phyloP scores from a whole-genome alignment of 2,797 vertebrate genomes.

The Parotocinclus haroldoi region DNA sequence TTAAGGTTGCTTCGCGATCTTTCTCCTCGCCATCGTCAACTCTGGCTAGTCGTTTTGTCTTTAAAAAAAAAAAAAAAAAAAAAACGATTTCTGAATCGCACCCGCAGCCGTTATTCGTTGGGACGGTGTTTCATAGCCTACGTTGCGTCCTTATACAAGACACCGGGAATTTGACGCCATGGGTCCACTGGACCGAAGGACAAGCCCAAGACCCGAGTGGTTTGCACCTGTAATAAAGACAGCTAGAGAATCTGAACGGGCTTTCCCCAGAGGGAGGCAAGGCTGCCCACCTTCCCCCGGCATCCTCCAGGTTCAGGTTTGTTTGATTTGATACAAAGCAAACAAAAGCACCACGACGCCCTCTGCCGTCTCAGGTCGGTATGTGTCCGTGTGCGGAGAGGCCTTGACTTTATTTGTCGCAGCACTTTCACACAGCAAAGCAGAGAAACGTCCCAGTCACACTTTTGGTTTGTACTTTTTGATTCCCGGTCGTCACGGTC shows the following conservation, averaged over 20 bases:
- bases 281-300: conserved; percentile 21
- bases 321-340: conserved; percentile 38
- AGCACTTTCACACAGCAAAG: conserved; percentile 49
- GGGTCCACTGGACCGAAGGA: conserved; percentile 23
- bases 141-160: not conserved
- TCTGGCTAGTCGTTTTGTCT: too few relatives aligned
- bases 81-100: too few relatives aligned
- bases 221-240: not conserved
- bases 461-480: conserved; percentile 7
- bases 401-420: not conserved
- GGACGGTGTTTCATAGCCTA: not conserved
- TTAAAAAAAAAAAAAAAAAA: too few relatives aligned
- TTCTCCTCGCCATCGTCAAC: too few relatives aligned
- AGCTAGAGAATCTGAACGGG: too few relatives aligned
- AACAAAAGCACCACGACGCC: conserved; percentile 33
- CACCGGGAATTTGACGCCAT: not conserved
- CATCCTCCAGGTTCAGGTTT: conserved; percentile 53
- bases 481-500: too few relatives aligned
- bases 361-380: conserved; percentile 49
- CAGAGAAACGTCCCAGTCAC: conserved; percentile 25
- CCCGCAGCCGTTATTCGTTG: too few relatives aligned
- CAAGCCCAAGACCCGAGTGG: not conserved
- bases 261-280: too few relatives aligned
- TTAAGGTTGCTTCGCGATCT: too few relatives aligned
- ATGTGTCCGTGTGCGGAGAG: not conserved